Evolutionary conservation across 1,140 invertebrate genomes (phyloP).

Genomic region (Cherax destructor): DNA sequence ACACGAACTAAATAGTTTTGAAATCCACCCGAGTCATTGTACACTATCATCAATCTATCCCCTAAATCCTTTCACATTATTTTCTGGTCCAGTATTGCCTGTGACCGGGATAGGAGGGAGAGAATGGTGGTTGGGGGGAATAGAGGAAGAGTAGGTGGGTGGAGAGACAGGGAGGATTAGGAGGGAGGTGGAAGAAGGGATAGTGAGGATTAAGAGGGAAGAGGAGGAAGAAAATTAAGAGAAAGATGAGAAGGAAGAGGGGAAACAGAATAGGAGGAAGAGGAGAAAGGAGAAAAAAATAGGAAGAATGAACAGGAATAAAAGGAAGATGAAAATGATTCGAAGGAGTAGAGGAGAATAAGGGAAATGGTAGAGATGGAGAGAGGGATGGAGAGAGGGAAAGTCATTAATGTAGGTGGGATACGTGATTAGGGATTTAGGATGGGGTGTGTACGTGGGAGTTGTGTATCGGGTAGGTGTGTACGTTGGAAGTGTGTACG

Average conservation of each 20-base stretch:
- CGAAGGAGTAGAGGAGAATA: background rate
- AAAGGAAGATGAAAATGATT: background rate
- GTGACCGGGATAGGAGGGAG: background rate
- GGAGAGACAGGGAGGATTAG: background rate
- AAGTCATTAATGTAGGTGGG: too few species aligned
- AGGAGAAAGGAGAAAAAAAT: background rate
- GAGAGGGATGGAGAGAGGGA: background rate
- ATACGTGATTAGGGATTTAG: too few species aligned
- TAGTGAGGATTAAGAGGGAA: background rate
- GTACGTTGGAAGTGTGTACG: too few species aligned
- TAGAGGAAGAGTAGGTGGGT: background rate
- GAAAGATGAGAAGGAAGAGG: background rate
- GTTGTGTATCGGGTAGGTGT: too few species aligned
- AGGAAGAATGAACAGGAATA: background rate
- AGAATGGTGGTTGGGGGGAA: background rate
- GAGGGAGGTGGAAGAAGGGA: background rate
- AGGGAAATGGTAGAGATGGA: background rate
- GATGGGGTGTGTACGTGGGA: too few species aligned
- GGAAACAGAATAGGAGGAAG: background rate
- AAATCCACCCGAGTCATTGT: slow-evolving; percentile 64
- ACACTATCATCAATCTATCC: slow-evolving; percentile 64
- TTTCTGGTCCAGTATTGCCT: slow-evolving; percentile 46
- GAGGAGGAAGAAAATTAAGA: background rate
- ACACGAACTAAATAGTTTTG: slow-evolving; percentile 61
- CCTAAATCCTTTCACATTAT: slow-evolving; percentile 57